Evolutionary conservation across 2,888 invertebrate genomes (phyloP), one percentile per base, ranked within the genome.

Genomic region (Gerosis bhagava): DNA sequence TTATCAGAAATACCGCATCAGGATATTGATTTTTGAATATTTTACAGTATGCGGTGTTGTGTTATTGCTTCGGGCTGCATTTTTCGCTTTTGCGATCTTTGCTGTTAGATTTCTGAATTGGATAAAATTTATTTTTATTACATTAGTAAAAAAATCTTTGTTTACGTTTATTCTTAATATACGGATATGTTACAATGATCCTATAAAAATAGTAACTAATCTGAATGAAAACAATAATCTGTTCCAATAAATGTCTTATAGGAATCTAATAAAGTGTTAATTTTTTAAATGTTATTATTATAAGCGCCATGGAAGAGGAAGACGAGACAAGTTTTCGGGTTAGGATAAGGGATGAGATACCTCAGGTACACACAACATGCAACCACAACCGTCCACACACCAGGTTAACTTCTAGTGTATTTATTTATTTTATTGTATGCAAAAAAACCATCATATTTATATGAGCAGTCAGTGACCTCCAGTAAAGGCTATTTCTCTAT

Each of bases 291-390:
- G 15, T 40, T 34, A 34, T 16, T 34, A 37, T 25, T 37, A 21
- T 26, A 46, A 47, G 40, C 51, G 50, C 68, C 64, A 86, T 87
- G 87, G 84, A 86, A 50, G 65, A 59, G 47, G 80, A 73, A 65
- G 79, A 77, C 48, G 72, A 66, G 60, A 62, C 65, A 67, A 66
- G 65, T 61, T 61, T 65, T 57, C 63, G 62, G 60, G 62, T 60
- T 70, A 80, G 70, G 73, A 58, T 72, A 69, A 56, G 69, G 35
- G 75, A 66, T 29, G 83, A 84, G 61, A 69, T 86, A 56, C 84
- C 87, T 57, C 77, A 80, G 79, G 80, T 88, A 72, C 87, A 88
- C 74, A 71, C 72, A 69, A 80, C 74, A 76, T 68, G 77, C 76
- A 77, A 81, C 78, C 68, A 71, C 65, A 77, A 70, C 83, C 86